Evolutionary conservation across 2,888 invertebrate genomes (phyloP).

Genomic region (Cacoxenus indagator): DNA sequence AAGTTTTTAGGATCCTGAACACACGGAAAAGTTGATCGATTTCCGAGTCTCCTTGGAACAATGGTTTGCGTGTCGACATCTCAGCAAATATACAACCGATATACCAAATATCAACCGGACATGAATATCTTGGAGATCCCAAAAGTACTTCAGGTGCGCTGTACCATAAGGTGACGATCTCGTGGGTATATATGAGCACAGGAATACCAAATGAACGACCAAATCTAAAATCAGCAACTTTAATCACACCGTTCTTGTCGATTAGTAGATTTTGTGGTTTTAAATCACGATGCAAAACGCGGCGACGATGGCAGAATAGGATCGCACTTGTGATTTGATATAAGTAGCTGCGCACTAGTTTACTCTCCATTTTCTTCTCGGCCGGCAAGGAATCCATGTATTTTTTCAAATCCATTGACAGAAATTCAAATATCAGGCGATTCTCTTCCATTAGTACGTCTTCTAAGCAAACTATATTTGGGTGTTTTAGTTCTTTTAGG

Average conservation of each 20-base stretch:
- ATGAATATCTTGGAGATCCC: constrained; percentile 89
- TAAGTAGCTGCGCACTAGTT: constrained; percentile 87
- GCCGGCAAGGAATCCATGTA: constrained; percentile 90
- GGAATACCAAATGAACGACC: constrained; percentile 97
- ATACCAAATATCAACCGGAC: constrained; percentile 97
- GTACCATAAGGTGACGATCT: constrained; percentile 98
- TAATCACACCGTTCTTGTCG: constrained; percentile 90
- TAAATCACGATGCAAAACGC: constrained; percentile 92
- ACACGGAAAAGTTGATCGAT: constrained; percentile 98
- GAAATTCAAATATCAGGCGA: constrained; percentile 94
- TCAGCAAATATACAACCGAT: constrained; percentile 98
- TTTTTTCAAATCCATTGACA: constrained; percentile 97
- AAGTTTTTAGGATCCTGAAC: constrained; percentile 94
- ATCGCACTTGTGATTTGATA: constrained; percentile 90
- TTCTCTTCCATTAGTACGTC: constrained; percentile 97
- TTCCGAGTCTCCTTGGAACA: constrained; percentile 98
- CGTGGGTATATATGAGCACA: constrained; percentile 92
- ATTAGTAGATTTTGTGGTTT: constrained; percentile 98
- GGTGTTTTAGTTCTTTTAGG: constrained; percentile 93
- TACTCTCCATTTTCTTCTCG: constrained; percentile 84
- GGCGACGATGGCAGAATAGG: constrained; percentile 91
- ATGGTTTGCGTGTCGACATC: constrained; percentile 92
- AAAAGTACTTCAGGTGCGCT: constrained; percentile 96
- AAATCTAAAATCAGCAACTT: constrained; percentile 98
- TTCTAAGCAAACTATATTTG: constrained; percentile 94